These are phyloP conservation scores for Nezara viridula DNA, from an alignment of 2,888 invertebrate genomes.

Conservation along the genomic window DNA sequence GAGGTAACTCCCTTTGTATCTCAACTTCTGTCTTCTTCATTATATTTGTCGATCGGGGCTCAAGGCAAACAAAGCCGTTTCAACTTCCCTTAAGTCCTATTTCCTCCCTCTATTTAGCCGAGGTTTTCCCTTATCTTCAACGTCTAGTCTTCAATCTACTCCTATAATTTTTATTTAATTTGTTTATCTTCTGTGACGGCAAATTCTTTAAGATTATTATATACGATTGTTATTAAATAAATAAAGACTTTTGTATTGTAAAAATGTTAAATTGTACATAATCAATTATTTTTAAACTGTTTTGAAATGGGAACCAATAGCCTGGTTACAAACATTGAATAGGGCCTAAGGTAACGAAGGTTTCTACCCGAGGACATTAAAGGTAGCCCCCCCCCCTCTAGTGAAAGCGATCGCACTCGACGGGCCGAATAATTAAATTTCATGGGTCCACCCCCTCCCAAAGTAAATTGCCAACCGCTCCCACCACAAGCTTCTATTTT, in stretches of 20 bases:
- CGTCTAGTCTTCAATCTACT: background rate
- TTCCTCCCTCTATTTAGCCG: constrained; percentile 52
- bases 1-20: background rate
- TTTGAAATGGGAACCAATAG: too few relatives aligned
- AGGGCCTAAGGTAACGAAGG: background rate
- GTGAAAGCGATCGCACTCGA: constrained; percentile 29
- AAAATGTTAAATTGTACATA: too few relatives aligned
- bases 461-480: constrained; percentile 38
- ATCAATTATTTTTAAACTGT: background rate
- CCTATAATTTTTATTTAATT: background rate
- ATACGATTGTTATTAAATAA: too few relatives aligned
- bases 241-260: too few relatives aligned
- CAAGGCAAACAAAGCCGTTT: constrained; percentile 55
- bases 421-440: constrained; percentile 49
- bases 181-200: background rate
- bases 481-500: constrained; percentile 37
- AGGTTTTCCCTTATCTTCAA: constrained; percentile 18
- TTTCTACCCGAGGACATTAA: background rate
- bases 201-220: too few relatives aligned
- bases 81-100: constrained; percentile 58
- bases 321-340: background rate
- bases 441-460: constrained; percentile 39
- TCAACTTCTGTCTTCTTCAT: constrained; percentile 54
- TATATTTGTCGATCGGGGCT: constrained; percentile 58
- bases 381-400: background rate